phyloP scores from a whole-genome alignment of 2,797 vertebrate genomes.

The Miichthys miiuy region DNA sequence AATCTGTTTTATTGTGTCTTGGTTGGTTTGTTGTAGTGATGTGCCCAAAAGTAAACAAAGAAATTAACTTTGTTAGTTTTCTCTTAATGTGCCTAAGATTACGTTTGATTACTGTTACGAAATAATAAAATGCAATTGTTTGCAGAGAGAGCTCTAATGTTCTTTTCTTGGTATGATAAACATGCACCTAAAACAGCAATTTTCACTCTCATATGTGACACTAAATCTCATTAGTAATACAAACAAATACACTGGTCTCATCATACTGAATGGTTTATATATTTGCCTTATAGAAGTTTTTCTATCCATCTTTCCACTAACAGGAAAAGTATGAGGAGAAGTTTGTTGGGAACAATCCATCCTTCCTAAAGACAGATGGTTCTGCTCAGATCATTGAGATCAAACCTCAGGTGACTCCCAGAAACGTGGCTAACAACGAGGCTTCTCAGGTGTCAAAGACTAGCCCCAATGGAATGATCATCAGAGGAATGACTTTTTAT shows the following conservation, averaged over 20 bases:
- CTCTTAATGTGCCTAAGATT: not conserved
- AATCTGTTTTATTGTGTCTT: not conserved
- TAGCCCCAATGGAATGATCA: conserved; percentile 82
- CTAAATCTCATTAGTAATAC: too few species aligned
- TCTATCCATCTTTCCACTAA: conserved; percentile 56
- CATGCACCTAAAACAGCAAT: not conserved
- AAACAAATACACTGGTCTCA: not conserved
- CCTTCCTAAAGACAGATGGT: conserved; percentile 77
- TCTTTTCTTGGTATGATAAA: not conserved
- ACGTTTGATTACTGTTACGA: not conserved
- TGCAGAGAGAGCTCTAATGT: not conserved
- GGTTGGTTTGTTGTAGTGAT: not conserved
- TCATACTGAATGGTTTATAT: not conserved
- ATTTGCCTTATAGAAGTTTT: conserved; percentile 16
- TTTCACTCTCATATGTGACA: not conserved
- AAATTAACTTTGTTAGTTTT: not conserved
- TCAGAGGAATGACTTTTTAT: conserved; percentile 96
- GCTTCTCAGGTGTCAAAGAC: conserved; percentile 62
- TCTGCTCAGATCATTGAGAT: conserved; percentile 61
- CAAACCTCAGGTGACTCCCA: conserved; percentile 41
- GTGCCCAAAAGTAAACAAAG: not conserved
- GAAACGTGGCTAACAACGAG: conserved; percentile 63
- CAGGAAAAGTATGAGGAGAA: conserved; percentile 89
- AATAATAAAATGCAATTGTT: not conserved
- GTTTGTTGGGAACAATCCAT: conserved; percentile 83